phyloP scores from a whole-genome alignment of 2,113 vertebrate genomes.

The Macquaria ambigua region DNA sequence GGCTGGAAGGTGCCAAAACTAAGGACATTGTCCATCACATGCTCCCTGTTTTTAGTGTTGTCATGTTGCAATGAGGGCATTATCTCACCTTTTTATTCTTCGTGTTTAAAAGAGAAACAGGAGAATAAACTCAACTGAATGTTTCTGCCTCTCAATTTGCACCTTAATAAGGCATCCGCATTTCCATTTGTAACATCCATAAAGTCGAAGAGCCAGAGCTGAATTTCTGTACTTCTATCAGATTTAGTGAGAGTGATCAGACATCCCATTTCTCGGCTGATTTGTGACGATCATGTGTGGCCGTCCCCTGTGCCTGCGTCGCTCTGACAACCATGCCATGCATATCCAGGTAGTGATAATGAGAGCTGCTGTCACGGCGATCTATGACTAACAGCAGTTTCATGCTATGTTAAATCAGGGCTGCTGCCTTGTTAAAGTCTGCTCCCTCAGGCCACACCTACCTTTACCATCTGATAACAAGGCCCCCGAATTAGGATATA shows the following conservation, averaged over 20 bases:
- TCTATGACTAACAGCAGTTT: slow-evolving; percentile 83
- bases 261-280: slow-evolving; percentile 75
- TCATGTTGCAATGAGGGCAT: slow-evolving; percentile 11
- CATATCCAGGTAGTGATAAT: slow-evolving; percentile 84
- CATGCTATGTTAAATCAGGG: slow-evolving; percentile 81
- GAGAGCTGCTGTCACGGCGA: slow-evolving; percentile 82
- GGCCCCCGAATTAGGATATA: slow-evolving; percentile 56
- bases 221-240: slow-evolving; percentile 49
- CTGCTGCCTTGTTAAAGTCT: slow-evolving; percentile 75
- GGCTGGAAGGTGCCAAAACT: slow-evolving; percentile 54
- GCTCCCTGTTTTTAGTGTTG: slow-evolving; percentile 21
- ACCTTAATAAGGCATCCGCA: slow-evolving; percentile 40
- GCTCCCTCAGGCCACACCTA: slow-evolving; percentile 69
- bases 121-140: slow-evolving; percentile 24
- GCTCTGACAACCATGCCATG: slow-evolving; percentile 80
- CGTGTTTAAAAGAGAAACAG: slow-evolving; percentile 17
- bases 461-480: slow-evolving; percentile 60
- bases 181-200: slow-evolving; percentile 49
- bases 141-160: slow-evolving; percentile 44
- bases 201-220: slow-evolving; percentile 20
- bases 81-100: slow-evolving; percentile 18
- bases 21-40: slow-evolving; percentile 28
- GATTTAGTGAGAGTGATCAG: slow-evolving; percentile 65
- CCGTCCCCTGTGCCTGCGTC: slow-evolving; percentile 67
- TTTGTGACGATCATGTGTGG: slow-evolving; percentile 65